Conservation (phyloP, 2,113 vertebrate genomes). For the Polypterus senegalus region DNA sequence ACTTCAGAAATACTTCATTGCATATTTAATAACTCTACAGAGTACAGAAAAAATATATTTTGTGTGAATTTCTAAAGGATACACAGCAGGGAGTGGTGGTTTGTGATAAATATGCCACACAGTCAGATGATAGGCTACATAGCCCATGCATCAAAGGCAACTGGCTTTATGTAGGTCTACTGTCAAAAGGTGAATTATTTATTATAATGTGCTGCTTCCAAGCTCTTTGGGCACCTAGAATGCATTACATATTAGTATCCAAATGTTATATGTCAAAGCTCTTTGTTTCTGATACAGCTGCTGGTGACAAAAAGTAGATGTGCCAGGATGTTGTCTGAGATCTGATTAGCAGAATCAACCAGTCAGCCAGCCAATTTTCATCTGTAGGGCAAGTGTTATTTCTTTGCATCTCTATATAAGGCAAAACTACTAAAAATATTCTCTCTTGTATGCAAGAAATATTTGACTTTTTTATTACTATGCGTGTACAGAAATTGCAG, state of each 20-base stretch:
- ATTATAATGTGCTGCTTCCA: constrained; percentile 19
- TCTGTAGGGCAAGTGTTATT: too few species aligned
- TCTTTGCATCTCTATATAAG: too few species aligned
- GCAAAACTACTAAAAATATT: too few species aligned
- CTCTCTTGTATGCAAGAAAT: too few species aligned
- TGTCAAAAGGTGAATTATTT: constrained; percentile 26
- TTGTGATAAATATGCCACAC: constrained; percentile 8
- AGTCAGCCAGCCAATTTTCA: too few species aligned
- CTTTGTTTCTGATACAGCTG: too few species aligned
- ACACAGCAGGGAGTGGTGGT: constrained; percentile 6
- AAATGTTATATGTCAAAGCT: constrained; percentile 6
- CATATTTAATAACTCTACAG: constrained; percentile 13
- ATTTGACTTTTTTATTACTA: too few species aligned
- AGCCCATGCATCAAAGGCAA: constrained; percentile 19
- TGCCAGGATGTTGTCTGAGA: too few species aligned
- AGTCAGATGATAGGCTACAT: constrained; percentile 7
- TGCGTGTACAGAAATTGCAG: too few species aligned
- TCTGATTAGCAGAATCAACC: too few species aligned
- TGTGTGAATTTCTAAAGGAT: constrained; percentile 8
- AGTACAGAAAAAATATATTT: constrained; percentile 12
- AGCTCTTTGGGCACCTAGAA: constrained; percentile 19
- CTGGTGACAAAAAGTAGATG: too few species aligned
- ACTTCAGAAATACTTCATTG: constrained; percentile 2
- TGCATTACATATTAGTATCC: constrained; percentile 17
- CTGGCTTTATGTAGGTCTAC: constrained; percentile 8